These are phyloP conservation scores for Macquaria australasica DNA, from an alignment of 2,113 vertebrate species.

Conservation along the genomic window DNA sequence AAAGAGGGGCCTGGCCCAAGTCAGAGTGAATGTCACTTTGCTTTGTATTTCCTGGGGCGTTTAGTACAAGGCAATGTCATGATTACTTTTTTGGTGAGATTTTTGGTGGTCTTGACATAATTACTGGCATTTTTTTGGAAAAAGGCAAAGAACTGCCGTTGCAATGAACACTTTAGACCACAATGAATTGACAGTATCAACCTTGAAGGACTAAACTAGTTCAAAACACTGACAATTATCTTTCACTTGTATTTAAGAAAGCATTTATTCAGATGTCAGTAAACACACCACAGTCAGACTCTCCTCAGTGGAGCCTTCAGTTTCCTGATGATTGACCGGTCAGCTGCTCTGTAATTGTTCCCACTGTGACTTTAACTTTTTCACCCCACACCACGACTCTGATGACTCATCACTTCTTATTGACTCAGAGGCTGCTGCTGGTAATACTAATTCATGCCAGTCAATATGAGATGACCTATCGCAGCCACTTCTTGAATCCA, in stretches of 20 bases:
- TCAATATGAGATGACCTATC: slow-evolving; percentile 34
- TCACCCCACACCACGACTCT: not conserved
- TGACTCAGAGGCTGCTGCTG: slow-evolving; percentile 14
- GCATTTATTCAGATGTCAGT: not conserved
- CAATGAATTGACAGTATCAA: not conserved
- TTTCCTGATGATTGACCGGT: not conserved
- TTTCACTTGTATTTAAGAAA: too few species aligned
- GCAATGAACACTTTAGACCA: not conserved
- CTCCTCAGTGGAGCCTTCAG: not conserved
- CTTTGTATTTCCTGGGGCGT: not conserved
- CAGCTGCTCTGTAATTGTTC: not conserved
- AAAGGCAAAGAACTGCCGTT: not conserved
- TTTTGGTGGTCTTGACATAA: too few species aligned
- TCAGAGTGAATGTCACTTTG: too few species aligned
- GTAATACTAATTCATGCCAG: slow-evolving; percentile 23
- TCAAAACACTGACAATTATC: not conserved
- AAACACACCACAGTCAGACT: not conserved
- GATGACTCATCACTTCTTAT: not conserved
- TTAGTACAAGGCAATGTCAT: not conserved
- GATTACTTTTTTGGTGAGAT: too few species aligned
- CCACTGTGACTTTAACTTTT: slow-evolving; percentile 1
- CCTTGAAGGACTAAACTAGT: too few species aligned
- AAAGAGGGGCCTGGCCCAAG: not conserved
- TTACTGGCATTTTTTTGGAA: not conserved
- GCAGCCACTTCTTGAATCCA: not conserved